Conservation (phyloP, 2,888 invertebrate species). For the Drosophila peninsularis region DNA sequence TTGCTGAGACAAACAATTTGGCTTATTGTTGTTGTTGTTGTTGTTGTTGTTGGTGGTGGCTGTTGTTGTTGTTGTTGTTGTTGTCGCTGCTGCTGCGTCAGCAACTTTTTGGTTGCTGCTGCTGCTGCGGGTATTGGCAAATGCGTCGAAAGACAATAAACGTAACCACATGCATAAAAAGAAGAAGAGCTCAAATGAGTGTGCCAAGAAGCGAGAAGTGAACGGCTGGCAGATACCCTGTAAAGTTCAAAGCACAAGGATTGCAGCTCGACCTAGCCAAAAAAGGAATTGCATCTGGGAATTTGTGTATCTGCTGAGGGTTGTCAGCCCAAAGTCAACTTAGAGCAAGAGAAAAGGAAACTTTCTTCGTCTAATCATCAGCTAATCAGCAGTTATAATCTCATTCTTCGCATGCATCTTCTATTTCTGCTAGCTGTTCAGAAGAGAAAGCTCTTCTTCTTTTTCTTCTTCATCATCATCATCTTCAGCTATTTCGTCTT, state of each 20-base stretch:
- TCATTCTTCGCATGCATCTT: too few relatives aligned
- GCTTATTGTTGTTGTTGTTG: conserved; percentile 21
- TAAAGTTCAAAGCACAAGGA: background rate
- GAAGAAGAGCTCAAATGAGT: background rate
- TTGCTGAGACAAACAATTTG: conserved; percentile 69
- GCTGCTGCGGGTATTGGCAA: conserved; percentile 52
- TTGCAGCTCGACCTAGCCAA: too few relatives aligned
- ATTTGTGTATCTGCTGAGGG: too few relatives aligned
- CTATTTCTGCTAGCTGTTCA: too few relatives aligned
- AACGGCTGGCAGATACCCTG: background rate
- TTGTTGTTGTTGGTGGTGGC: conserved; percentile 1
- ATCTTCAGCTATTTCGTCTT: too few relatives aligned
- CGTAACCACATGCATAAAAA: conserved; percentile 52
- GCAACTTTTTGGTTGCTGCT: conserved; percentile 46
- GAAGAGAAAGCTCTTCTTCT: too few relatives aligned
- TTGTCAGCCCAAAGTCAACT: too few relatives aligned
- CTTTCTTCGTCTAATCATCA: too few relatives aligned
- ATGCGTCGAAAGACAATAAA: conserved; percentile 68
- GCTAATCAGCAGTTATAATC: too few relatives aligned
- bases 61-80: conserved; percentile 16
- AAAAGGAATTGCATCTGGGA: too few relatives aligned
- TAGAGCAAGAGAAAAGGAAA: too few relatives aligned
- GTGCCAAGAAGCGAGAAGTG: background rate
- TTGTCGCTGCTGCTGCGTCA: conserved; percentile 47
- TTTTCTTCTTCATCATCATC: background rate